Evolutionary conservation across 2,888 invertebrate genomes (phyloP), one percentile per base, ranked within the genome.

Genomic region (Cordylochernes scorpioides): DNA sequence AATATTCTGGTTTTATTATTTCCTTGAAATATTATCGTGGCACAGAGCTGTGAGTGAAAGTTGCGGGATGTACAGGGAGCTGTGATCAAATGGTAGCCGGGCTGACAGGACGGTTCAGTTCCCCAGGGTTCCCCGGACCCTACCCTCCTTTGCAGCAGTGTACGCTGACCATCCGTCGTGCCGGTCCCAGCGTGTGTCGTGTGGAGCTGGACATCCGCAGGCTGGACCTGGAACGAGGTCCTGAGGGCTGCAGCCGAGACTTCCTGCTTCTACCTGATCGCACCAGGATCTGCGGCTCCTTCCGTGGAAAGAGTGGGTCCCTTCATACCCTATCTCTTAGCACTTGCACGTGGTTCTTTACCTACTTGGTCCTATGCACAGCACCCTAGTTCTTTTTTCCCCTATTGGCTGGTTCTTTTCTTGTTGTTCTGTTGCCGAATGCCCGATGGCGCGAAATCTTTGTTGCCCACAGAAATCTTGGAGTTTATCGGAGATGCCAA

Each of bases 181-280:
- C 35, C 2, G 33, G 33, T 24, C 28, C 31, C 2, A 29, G 31
- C 3, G 39, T 39, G 5, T 39, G 39, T 13, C 28, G 30, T 2
- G 37, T 39, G 5, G 35, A 37, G n/a, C 27, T 39, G 8, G 28
- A 29, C 17, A 32, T 38, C 17, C 12, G 16, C 15, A 24, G 18
- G 16, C 36, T 38, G 17, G 36, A 38, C 21, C 18, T 38, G 7
- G 42, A 33, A 17, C 32, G 25, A 22, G 31, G 29, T 7, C 24
- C 28, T 10, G 29, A 34, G 12, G 25, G 24, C 8, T 37, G 37
- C 19, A 28, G 32, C n/a, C 25, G 30, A n/a, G 41, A 41, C 28
- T 41, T 34, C 15, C 24, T 41, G 24, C 35, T 38, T 30, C 22
- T 41, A 25, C 41, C 41, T 2, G 39, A 41, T 21, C 15, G 38